Conservation (phyloP, 2,113 vertebrate species). For the Megaptera novaeangliae region DNA sequence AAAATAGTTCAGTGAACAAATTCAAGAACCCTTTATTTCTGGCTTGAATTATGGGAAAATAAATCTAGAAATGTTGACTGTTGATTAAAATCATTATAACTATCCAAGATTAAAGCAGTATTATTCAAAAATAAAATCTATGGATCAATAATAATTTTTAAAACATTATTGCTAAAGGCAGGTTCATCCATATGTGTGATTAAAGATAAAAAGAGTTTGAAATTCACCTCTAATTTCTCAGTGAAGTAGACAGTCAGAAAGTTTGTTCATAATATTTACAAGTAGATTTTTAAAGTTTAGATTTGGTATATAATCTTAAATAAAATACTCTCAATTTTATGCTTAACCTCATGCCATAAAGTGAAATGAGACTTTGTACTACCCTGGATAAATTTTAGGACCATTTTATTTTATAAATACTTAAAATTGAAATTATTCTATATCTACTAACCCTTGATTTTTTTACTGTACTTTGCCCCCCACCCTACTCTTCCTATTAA, state of each 20-base stretch:
- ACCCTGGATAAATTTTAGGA: neutral
- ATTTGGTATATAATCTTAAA: neutral
- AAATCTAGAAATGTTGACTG: neutral
- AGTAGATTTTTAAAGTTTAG: neutral
- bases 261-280: neutral
- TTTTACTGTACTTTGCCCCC: fast-evolving
- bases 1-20: slow-evolving; percentile 5
- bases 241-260: neutral
- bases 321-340: neutral
- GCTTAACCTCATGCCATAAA: neutral
- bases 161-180: neutral
- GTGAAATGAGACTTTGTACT: neutral
- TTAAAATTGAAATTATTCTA: neutral
- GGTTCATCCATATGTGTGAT: neutral
- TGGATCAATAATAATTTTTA: slow-evolving; percentile 26
- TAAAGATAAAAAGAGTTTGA: neutral
- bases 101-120: neutral
- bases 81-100: slow-evolving; percentile 19
- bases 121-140: neutral
- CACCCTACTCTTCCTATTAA: neutral
- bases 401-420: neutral
- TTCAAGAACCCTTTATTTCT: slow-evolving; percentile 20
- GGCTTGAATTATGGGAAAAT: neutral
- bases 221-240: slow-evolving; percentile 1
- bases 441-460: neutral